A percentile compares a stretch with the other conserved stretches of the same genome.
Evolutionary conservation across 2,113 vertebrate species (phyloP).

Genomic region (Gymnorhina tibicen): DNA sequence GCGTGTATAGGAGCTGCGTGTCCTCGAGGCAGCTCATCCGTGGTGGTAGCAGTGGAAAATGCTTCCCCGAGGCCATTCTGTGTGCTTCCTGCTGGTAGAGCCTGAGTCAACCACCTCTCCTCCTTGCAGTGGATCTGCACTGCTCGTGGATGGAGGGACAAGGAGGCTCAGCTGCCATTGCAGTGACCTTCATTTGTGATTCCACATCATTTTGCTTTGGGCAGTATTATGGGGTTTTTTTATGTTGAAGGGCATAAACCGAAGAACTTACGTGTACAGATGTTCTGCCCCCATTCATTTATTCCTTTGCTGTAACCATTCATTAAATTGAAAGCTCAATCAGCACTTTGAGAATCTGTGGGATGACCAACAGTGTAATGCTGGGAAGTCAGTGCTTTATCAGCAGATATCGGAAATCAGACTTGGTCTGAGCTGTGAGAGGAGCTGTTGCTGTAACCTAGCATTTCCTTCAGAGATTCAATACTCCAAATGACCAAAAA

Average conservation of each 20-base stretch:
- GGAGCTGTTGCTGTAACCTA: background rate
- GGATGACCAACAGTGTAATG: background rate
- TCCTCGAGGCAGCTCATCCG: background rate
- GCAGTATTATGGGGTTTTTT: background rate
- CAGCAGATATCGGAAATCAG: background rate
- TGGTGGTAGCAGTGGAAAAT: background rate
- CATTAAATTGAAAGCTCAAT: background rate
- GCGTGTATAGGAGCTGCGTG: fast-evolving
- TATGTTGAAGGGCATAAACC: background rate
- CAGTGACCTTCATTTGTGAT: background rate
- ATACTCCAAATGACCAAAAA: background rate
- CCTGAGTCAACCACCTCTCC: background rate
- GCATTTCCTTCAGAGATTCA: background rate
- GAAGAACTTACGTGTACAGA: background rate
- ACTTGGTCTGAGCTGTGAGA: background rate
- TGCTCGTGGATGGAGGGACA: background rate
- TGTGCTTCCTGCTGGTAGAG: background rate
- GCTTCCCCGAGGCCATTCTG: background rate
- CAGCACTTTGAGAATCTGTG: background rate
- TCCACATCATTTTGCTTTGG: background rate
- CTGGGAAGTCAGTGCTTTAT: background rate
- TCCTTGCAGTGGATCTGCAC: background rate
- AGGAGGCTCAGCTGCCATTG: background rate
- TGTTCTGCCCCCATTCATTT: background rate
- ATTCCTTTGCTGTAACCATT: background rate